Base-by-base conservation (phyloP, 2,113 vertebrate species). In the Procavia capensis region DNA sequence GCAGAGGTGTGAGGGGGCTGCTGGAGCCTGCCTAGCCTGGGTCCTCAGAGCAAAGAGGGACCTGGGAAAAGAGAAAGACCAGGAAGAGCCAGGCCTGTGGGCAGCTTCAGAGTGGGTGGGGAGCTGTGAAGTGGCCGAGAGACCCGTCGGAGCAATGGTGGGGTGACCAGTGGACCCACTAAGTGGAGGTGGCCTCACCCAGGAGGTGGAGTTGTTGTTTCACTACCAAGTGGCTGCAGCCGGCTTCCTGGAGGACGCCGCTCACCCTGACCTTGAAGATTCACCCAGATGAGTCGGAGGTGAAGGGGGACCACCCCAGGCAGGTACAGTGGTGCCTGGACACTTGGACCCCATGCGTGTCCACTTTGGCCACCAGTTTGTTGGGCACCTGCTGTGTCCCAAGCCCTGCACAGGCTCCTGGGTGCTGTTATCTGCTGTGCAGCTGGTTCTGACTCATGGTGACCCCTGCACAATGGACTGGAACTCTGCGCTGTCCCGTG, bases 241-340 rank as follows among this genome's bases (percentile, higher is more conserved):
- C 47, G 17, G 34, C 50, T 54, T 54, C 50, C 0, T 6, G 25
- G 78, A 47, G n/a, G 7, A 75, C 7, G 34, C n/a, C 20, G 64
- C 47, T 91, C 34, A 24, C 90, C 31, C 36, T 75, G 90, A 19
- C 66, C 80, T 39, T 39, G 80, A 59, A 80, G 36, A 64, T 17
- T 24, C 36, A 16, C 11, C 17, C 41, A 63, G 11, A 25, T 27
- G 50, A 63, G n/a, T 50, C 41, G 57, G 43, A 4, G 66, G n/a
- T 2, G 27, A 57, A 63, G 54, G 50, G 25, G 6, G 10, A 14
- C 50, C 17, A 6, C 17, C 3, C 11, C 0, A 41, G 0, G 54
- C 57, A 10, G 24, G 66, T 6, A 27, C 16, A 4, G 1, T 0
- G 0, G 1, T 1, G 22, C 11, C 11, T 2, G 57, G n/a, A 10